phyloP scores from a whole-genome alignment of 2,797 vertebrate species.

The Chromis chromis region DNA sequence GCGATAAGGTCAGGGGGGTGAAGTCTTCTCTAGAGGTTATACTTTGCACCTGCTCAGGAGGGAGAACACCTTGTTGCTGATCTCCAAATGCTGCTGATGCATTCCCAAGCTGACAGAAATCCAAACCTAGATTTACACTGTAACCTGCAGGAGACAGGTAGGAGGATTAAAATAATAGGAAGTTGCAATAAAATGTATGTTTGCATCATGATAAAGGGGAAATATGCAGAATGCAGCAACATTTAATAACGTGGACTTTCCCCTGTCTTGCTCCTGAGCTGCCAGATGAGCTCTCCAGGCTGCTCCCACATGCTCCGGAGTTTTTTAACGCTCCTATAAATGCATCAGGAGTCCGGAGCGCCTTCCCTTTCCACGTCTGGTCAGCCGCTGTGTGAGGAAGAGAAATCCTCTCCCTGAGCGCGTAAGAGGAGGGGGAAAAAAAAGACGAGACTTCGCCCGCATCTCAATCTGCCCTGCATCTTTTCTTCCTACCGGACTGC shows the following conservation, averaged over 20 bases:
- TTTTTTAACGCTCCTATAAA: slow-evolving; percentile 33
- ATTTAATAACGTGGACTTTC: not conserved
- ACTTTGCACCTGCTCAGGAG: slow-evolving; percentile 24
- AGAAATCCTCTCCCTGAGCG: slow-evolving; percentile 14
- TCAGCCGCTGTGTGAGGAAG: slow-evolving; percentile 38
- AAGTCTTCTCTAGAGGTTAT: slow-evolving; percentile 18
- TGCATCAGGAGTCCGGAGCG: slow-evolving; percentile 30
- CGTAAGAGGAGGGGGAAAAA: not conserved
- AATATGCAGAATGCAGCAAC: not conserved
- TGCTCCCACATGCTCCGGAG: slow-evolving; percentile 13
- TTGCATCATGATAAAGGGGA: not conserved
- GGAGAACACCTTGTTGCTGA: slow-evolving; percentile 24
- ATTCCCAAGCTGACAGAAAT: not conserved
- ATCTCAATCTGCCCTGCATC: slow-evolving; percentile 67
- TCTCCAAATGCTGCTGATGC: slow-evolving; percentile 16
- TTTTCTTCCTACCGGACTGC: slow-evolving; percentile 59
- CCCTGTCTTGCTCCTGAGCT: too few relatives aligned
- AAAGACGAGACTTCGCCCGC: slow-evolving; percentile 53
- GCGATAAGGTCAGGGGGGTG: slow-evolving; percentile 41
- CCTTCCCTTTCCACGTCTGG: slow-evolving; percentile 23
- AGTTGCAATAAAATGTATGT: not conserved
- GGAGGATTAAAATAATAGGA: not conserved
- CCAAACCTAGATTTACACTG: slow-evolving; percentile 18
- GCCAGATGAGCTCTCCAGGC: not conserved
- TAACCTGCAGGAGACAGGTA: slow-evolving; percentile 2